Base-by-base conservation (phyloP, 2,797 vertebrate species). In the Dromococcyx pavoninus region DNA sequence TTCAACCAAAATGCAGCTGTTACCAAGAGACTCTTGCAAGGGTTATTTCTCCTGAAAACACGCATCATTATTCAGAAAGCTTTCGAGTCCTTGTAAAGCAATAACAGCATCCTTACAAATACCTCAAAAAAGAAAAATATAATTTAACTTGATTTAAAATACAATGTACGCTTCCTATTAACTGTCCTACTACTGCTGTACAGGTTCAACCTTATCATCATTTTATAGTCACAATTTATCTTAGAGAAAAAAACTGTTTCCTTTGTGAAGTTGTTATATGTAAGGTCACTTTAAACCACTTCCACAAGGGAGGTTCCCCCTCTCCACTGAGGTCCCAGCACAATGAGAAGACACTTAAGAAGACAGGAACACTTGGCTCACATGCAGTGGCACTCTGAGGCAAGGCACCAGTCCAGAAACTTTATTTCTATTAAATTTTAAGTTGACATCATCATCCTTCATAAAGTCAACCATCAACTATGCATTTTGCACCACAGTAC, bases 131-230 rank as follows among this genome's bases (percentile, higher is more conserved):
- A 24, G 23, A 4, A 4, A 6, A 61, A 11, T 10, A 27, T 19
- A 25, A 35, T 28, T 74, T 19, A 3, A 77, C 35, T 64, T 70
- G 0, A 57, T 65, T 80, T 67, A 80, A 84, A 84, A 50, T 11
- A 51, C 1, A 5, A 33, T 4, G 7, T 21, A 51, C 1, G 12
- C 8, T 74, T 44, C 54, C 0, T 0, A 61, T 74, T 51, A 73
- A 54, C 25, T 44, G 22, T 78, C 70, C 4, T 6, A 67, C 25
- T 78, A 30, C 0, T 61, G 16, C 32, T 80, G 13, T 7, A 61
- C 10, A 8, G 5, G 33, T 46, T 72, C 41, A 77, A 37, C n/a
- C 22, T 50, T 35, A 62, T 19, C 1, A 53, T 39, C 24, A n/a
- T 32, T 13, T 46, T 53, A 64, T 7, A 3, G 10, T 66, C 15